Percentiles rank a stretch among this genome's conserved stretches.
phyloP scores from a whole-genome alignment of 1,140 invertebrate genomes.

The Halictus rubicundus region DNA sequence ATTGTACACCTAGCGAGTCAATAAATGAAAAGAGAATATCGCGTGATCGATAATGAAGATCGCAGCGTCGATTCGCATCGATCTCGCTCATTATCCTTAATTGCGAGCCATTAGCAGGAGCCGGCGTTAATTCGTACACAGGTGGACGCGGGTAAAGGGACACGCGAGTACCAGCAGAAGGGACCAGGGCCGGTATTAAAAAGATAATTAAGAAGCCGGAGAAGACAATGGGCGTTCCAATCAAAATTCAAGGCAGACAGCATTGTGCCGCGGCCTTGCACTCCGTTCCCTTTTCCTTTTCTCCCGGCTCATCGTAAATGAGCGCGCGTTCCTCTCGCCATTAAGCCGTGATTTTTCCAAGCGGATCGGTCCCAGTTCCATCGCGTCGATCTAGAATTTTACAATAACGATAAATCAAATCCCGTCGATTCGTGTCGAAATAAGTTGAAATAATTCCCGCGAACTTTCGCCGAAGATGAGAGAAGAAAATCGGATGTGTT shows the following conservation, averaged over 20 bases:
- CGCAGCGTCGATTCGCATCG: not conserved
- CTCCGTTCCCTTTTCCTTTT: constrained; percentile 40
- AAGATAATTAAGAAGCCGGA: constrained; percentile 57
- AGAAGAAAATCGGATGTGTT: too few species aligned
- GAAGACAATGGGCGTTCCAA: constrained; percentile 59
- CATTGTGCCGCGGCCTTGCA: constrained; percentile 54
- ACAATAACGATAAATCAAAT: too few species aligned
- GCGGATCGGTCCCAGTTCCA: not conserved
- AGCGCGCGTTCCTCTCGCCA: constrained; percentile 39
- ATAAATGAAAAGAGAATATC: too few species aligned
- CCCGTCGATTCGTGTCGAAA: too few species aligned
- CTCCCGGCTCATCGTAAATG: constrained; percentile 42
- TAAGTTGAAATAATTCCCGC: too few species aligned
- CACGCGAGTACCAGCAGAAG: not conserved
- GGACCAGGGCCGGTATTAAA: constrained; percentile 34
- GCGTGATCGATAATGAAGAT: not conserved
- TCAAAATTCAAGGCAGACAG: constrained; percentile 61
- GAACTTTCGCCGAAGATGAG: too few species aligned
- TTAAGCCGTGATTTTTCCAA: constrained; percentile 33
- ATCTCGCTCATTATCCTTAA: constrained; percentile 5
- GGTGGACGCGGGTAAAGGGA: not conserved
- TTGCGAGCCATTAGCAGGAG: not conserved
- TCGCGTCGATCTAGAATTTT: not conserved
- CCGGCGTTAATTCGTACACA: constrained; percentile 6
- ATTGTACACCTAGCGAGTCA: too few species aligned